phyloP scores from a whole-genome alignment of 2,113 vertebrate species.

The Ascaphus truei region DNA sequence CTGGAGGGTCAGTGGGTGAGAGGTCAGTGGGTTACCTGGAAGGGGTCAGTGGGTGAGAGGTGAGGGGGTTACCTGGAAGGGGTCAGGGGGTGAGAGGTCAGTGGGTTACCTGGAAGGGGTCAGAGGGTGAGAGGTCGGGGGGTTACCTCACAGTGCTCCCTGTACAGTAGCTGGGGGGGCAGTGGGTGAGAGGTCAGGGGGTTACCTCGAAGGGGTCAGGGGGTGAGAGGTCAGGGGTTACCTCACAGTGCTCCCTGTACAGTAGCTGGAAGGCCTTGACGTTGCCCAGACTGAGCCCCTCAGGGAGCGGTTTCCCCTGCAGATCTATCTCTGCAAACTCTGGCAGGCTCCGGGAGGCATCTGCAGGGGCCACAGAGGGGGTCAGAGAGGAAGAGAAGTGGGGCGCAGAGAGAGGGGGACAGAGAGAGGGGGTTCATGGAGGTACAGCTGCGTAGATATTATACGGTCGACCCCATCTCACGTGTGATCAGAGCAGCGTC shows the following conservation, averaged over 20 bases:
- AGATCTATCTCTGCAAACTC: slow-evolving; percentile 77
- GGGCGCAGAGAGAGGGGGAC: background rate
- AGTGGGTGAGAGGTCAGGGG: background rate
- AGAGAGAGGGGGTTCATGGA: too few relatives aligned
- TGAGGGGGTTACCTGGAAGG: background rate
- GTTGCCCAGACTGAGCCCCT: slow-evolving; percentile 71
- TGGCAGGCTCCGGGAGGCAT: slow-evolving; percentile 73
- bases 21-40: too few relatives aligned
- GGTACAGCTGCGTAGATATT: background rate
- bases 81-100: too few relatives aligned
- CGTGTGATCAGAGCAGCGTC: too few relatives aligned
- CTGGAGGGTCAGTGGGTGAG: too few relatives aligned
- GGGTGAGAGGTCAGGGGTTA: slow-evolving; percentile 39
- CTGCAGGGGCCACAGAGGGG: slow-evolving; percentile 47
- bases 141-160: slow-evolving; percentile 86
- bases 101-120: background rate
- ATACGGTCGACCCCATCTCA: background rate
- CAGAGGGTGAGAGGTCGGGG: too few relatives aligned
- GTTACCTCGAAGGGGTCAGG: background rate
- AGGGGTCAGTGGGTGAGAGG: too few relatives aligned
- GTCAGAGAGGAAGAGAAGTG: too few relatives aligned
- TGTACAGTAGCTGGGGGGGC: slow-evolving; percentile 79
- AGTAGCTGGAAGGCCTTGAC: slow-evolving; percentile 79
- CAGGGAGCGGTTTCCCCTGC: slow-evolving; percentile 67
- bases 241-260: slow-evolving; percentile 90